Percentiles rank a stretch among this genome's conserved stretches.
phyloP scores from a whole-genome alignment of 2,888 invertebrate genomes.

The Phyto melanocephala region DNA sequence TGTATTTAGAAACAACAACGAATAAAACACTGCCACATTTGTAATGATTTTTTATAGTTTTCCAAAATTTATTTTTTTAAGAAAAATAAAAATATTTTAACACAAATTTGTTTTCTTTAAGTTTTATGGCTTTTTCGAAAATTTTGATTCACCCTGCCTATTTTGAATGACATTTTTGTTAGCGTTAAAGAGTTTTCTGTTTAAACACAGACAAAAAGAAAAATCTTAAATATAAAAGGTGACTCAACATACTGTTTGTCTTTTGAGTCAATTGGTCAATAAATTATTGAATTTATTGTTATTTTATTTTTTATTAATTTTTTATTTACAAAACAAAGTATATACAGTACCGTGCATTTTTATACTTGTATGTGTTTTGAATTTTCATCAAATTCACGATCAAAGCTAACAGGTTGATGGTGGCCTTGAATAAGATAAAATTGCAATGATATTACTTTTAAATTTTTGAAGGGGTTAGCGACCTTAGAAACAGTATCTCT shows the following conservation, averaged over 20 bases:
- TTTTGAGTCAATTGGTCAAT: constrained; percentile 52
- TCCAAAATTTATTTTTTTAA: neutral
- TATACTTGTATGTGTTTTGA: too few relatives aligned
- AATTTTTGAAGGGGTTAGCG: too few relatives aligned
- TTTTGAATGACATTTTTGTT: neutral
- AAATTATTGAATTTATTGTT: constrained; percentile 35
- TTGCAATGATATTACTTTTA: too few relatives aligned
- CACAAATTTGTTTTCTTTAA: too few relatives aligned
- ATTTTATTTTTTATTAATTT: too few relatives aligned
- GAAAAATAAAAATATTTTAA: neutral
- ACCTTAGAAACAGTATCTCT: too few relatives aligned
- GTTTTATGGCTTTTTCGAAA: neutral
- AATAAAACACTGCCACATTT: neutral
- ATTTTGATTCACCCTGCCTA: neutral
- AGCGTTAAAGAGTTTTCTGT: too few relatives aligned
- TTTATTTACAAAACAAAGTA: too few relatives aligned
- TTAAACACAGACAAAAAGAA: neutral
- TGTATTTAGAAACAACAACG: neutral
- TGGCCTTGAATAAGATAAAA: too few relatives aligned
- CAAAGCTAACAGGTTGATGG: too few relatives aligned
- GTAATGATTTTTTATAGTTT: neutral
- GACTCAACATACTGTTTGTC: constrained; percentile 27
- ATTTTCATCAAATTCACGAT: too few relatives aligned
- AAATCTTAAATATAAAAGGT: neutral
- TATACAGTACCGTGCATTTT: too few relatives aligned